Evolutionary conservation across 2,113 vertebrate species (phyloP).

Genomic region (Corythornis cristatus): DNA sequence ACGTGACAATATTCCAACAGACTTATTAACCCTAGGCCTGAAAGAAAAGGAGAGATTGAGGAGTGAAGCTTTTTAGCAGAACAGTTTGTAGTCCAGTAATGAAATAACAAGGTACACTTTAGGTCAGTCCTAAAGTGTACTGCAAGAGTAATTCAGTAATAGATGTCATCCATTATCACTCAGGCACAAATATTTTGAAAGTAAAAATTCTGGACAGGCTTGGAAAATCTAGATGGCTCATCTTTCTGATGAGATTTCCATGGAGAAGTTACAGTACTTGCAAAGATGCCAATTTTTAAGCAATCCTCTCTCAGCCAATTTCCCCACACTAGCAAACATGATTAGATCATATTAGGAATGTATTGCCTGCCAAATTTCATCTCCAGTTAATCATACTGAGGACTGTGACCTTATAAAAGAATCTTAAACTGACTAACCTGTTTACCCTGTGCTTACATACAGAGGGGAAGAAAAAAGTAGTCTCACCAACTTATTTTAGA

Average conservation of each 20-base stretch:
- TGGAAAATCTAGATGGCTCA: constrained; percentile 29
- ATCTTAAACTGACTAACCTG: constrained; percentile 63
- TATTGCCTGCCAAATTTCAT: constrained; percentile 52
- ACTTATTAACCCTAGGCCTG: not conserved
- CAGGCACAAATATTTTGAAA: constrained; percentile 53
- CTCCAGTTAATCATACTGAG: constrained; percentile 66
- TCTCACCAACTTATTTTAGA: constrained; percentile 35
- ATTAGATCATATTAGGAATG: constrained; percentile 70
- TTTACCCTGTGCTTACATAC: constrained; percentile 53
- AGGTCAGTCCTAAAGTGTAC: constrained; percentile 7
- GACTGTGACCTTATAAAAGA: constrained; percentile 61
- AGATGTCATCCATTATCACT: constrained; percentile 21
- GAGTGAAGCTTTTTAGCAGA: not conserved
- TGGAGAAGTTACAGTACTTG: constrained; percentile 48
- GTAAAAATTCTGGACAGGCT: constrained; percentile 7
- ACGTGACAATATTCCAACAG: not conserved
- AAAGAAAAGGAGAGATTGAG: not conserved
- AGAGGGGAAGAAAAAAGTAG: constrained; percentile 32
- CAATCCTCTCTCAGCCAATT: constrained; percentile 39
- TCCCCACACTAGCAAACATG: constrained; percentile 46
- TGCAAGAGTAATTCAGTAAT: constrained; percentile 17
- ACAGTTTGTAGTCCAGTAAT: not conserved
- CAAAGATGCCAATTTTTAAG: constrained; percentile 62
- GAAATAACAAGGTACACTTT: constrained; percentile 9
- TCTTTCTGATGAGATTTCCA: constrained; percentile 54